A percentile compares a stretch with the other conserved stretches of the same genome.
Conservation (phyloP, 2,113 vertebrate genomes). For the Phasianus colchicus region DNA sequence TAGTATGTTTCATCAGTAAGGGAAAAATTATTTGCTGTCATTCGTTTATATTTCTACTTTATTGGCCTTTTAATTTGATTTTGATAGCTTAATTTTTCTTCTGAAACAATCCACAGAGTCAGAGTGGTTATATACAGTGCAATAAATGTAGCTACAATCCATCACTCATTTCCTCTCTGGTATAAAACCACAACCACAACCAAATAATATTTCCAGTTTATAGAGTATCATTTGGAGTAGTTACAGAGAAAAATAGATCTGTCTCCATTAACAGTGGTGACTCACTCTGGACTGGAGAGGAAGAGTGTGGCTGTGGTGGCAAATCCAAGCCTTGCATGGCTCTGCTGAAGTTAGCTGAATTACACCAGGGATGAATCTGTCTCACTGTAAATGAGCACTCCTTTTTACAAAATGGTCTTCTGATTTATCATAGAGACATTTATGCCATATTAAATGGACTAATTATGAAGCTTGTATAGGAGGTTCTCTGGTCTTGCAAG, state of each 20-base stretch:
- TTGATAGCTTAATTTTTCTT: conserved; percentile 55
- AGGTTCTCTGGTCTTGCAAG: neutral
- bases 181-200: conserved; percentile 56
- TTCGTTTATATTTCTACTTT: conserved; percentile 53
- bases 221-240: conserved; percentile 25
- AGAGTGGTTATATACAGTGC: neutral
- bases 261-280: conserved; percentile 19
- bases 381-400: neutral
- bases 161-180: conserved; percentile 15
- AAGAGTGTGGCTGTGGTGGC: neutral
- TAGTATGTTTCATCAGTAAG: neutral
- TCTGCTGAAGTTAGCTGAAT: neutral
- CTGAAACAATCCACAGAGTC: conserved; percentile 26
- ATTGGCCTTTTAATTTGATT: conserved; percentile 60
- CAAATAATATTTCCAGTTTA: conserved; percentile 63
- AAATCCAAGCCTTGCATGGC: neutral
- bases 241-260: conserved; percentile 56
- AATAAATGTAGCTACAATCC: conserved; percentile 36
- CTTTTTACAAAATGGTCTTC: neutral
- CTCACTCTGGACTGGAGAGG: conserved; percentile 1
- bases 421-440: neutral
- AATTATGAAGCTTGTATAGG: neutral
- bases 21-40: conserved; percentile 22
- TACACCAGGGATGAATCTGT: neutral
- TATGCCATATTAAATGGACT: neutral